phyloP scores from a whole-genome alignment of 2,888 invertebrate genomes.

The Agapostemon virescens region DNA sequence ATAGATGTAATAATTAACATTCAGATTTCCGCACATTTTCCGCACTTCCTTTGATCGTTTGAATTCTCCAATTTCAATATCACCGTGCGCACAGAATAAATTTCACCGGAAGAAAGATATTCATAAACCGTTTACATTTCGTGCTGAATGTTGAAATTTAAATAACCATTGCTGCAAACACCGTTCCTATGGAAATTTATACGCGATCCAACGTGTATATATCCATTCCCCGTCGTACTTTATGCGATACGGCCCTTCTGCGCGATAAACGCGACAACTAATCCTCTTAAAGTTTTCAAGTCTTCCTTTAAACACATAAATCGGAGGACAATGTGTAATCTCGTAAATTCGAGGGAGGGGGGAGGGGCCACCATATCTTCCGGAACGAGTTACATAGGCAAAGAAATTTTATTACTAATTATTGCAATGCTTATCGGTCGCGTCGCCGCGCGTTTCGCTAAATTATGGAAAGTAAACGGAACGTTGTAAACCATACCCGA shows the following conservation, averaged over 20 bases:
- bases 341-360: slow-evolving; percentile 32
- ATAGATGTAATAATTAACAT: neutral
- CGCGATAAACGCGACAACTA: slow-evolving; percentile 27
- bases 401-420: slow-evolving; percentile 14
- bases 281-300: slow-evolving; percentile 38
- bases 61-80: neutral
- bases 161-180: neutral
- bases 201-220: neutral
- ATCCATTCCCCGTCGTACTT: neutral
- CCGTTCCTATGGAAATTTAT: neutral
- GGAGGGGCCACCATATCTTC: neutral
- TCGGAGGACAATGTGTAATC: slow-evolving; percentile 23
- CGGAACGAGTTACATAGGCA: neutral
- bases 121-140: neutral
- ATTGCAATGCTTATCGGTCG: neutral
- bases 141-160: neutral
- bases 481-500: neutral
- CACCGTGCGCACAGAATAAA: neutral
- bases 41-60: neutral
- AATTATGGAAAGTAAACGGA: neutral
- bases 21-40: neutral
- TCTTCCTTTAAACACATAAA: slow-evolving; percentile 29
- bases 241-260: slow-evolving; percentile 10
- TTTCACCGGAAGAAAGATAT: neutral
- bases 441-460: neutral